A percentile compares a stretch with the other conserved stretches of the same genome.
Evolutionary conservation across 2,113 vertebrate genomes (phyloP).

Genomic region (Peucedramus taeniatus): DNA sequence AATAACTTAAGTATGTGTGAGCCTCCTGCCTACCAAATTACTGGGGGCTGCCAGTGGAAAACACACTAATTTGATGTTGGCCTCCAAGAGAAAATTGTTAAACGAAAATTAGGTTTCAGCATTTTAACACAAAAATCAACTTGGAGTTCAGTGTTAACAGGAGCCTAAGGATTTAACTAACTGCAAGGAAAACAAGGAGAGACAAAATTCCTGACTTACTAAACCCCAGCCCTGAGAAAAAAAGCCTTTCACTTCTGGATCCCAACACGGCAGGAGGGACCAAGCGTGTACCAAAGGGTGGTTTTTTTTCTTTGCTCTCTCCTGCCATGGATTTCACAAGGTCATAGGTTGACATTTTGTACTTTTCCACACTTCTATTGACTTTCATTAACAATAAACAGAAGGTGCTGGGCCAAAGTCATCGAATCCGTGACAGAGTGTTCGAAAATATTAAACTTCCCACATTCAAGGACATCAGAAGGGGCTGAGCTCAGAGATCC

Average conservation of each 20-base stretch:
- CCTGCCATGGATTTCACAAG: background rate
- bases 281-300: background rate
- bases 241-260: background rate
- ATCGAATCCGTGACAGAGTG: background rate
- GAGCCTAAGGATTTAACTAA: slow-evolving; percentile 43
- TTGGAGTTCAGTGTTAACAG: background rate
- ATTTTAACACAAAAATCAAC: slow-evolving; percentile 34
- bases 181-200: slow-evolving; percentile 36
- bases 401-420: background rate
- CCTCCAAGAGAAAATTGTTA: slow-evolving; percentile 50
- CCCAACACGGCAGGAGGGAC: background rate
- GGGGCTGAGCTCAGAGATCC: background rate
- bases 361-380: slow-evolving; percentile 37
- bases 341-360: slow-evolving; percentile 29
- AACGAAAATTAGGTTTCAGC: slow-evolving; percentile 48
- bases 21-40: slow-evolving; percentile 47
- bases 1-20: slow-evolving; percentile 60
- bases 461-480: background rate
- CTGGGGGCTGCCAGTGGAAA: slow-evolving; percentile 54
- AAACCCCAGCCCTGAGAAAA: background rate
- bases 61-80: slow-evolving; percentile 42
- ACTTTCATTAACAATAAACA: slow-evolving; percentile 33
- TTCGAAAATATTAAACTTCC: background rate
- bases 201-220: background rate
- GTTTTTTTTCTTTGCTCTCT: background rate